phyloP scores from a whole-genome alignment of 2,797 vertebrate species.

The Alectoris magna region DNA sequence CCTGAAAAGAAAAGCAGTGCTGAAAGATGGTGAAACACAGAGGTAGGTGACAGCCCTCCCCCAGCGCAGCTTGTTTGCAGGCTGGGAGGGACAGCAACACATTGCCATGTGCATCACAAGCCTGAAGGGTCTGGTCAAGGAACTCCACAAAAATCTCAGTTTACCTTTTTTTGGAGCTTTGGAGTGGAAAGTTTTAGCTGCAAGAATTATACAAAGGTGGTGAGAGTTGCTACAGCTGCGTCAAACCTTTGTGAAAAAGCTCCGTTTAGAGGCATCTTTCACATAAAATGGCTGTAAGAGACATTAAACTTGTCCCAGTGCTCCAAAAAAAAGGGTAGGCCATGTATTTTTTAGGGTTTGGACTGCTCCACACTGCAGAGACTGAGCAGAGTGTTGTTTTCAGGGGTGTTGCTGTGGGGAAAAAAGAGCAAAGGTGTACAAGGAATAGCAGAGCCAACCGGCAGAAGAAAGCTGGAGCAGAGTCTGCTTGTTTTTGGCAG shows the following conservation, averaged over 20 bases:
- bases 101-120: background rate
- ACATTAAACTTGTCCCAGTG: background rate
- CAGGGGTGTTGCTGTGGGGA: background rate
- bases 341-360: background rate
- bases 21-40: background rate
- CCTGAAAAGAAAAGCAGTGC: background rate
- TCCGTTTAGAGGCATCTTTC: background rate
- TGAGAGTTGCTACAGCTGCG: background rate
- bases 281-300: background rate
- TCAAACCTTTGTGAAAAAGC: background rate
- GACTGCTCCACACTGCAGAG: background rate
- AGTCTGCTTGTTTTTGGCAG: background rate
- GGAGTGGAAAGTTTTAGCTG: background rate
- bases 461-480: background rate
- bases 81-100: background rate
- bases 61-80: rapidly evolving
- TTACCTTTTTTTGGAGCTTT: background rate
- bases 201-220: background rate
- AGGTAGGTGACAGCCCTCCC: background rate
- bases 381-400: background rate
- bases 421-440: background rate
- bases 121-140: background rate
- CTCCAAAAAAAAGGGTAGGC: background rate
- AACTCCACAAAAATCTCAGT: background rate
- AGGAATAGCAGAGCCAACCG: background rate